These are phyloP conservation scores for Girardinus metallicus DNA, from an alignment of 2,797 vertebrate species.

Conservation along the genomic window DNA sequence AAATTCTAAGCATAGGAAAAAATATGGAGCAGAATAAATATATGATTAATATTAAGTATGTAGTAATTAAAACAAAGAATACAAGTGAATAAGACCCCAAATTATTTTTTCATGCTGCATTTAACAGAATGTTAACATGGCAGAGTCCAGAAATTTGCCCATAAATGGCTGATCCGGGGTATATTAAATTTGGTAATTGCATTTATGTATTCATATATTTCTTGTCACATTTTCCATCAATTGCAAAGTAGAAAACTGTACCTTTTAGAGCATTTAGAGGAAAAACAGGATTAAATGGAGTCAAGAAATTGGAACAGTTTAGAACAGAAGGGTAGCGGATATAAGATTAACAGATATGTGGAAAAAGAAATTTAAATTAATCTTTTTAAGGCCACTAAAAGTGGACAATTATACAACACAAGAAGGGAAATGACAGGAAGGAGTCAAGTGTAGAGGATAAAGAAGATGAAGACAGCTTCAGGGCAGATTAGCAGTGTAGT, in stretches of 20 bases:
- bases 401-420: not conserved
- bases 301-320: not conserved
- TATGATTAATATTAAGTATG: not conserved
- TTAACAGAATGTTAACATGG: not conserved
- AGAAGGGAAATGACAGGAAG: constrained; percentile 4
- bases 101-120: not conserved
- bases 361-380: not conserved
- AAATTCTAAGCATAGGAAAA: not conserved
- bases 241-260: not conserved
- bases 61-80: not conserved
- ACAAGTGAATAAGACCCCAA: not conserved
- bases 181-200: not conserved
- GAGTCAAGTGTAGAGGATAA: not conserved
- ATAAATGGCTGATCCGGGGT: not conserved
- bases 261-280: not conserved
- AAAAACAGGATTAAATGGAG: not conserved
- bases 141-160: not conserved
- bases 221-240: not conserved
- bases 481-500: constrained; percentile 11
- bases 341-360: constrained; percentile 7
- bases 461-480: constrained; percentile 3
- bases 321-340: not conserved
- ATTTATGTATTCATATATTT: not conserved
- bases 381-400: constrained; percentile 10
- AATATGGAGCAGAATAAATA: not conserved